Percentiles rank a stretch among this genome's conserved stretches.
These are phyloP conservation scores for Orchestia grillus DNA, from an alignment of 1,140 invertebrate species.

Conservation along the genomic window DNA sequence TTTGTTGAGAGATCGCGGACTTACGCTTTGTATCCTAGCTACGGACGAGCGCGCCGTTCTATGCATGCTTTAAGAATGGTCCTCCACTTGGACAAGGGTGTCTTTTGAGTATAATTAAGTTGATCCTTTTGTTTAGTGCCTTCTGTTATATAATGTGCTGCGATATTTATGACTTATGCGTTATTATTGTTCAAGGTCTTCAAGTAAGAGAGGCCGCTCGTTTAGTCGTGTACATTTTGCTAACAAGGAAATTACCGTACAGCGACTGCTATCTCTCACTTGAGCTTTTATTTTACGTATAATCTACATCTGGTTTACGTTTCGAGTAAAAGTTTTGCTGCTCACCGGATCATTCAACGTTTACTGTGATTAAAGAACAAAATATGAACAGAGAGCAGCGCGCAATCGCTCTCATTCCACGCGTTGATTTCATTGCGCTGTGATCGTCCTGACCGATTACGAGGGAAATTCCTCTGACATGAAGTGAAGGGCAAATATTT, in stretches of 20 bases:
- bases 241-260: background rate
- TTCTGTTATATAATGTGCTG: background rate
- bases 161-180: background rate
- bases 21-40: background rate
- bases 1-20: background rate
- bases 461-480: background rate
- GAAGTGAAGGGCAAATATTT: slow-evolving; percentile 8
- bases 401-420: background rate
- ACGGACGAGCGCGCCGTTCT: background rate
- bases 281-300: background rate
- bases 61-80: too few relatives aligned
- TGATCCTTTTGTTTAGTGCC: background rate
- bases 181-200: background rate
- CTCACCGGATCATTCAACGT: background rate
- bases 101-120: background rate
- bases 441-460: background rate
- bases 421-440: background rate
- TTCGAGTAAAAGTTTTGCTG: too few relatives aligned
- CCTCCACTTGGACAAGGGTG: too few relatives aligned
- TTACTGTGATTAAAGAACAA: background rate
- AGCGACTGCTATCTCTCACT: background rate
- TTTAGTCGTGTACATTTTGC: background rate
- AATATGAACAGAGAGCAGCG: background rate
- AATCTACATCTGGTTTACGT: background rate
- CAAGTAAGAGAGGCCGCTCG: too few relatives aligned